These are phyloP conservation scores for Acholoe squamosa DNA, from an alignment of 2,888 invertebrate genomes.

Conservation along the genomic window DNA sequence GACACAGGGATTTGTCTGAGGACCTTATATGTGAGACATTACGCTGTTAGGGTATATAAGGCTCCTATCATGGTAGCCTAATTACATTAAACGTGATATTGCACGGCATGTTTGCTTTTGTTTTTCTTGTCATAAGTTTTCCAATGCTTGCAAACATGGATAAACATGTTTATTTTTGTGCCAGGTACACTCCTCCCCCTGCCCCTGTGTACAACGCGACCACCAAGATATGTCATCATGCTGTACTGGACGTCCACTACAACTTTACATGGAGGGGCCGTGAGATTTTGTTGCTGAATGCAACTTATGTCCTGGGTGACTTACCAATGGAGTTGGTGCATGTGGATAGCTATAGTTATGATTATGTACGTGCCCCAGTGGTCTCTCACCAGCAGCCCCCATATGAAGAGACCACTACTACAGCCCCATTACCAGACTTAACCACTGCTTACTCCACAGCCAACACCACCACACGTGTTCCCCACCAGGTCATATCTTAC, in stretches of 20 bases:
- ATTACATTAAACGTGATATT: no score
- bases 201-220: slow-evolving; percentile 68
- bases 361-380: neutral
- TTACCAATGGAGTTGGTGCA: slow-evolving; percentile 67
- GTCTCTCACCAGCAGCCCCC: neutral
- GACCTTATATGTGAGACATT: no score
- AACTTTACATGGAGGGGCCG: slow-evolving; percentile 76
- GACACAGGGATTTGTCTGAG: no score
- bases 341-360: neutral
- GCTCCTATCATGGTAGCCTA: no score
- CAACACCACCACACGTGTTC: neutral
- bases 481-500: no score
- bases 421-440: neutral
- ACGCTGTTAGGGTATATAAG: no score
- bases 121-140: no score
- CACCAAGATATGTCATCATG: slow-evolving; percentile 73
- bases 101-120: no score
- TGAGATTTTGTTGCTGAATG: slow-evolving; percentile 74
- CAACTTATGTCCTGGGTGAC: slow-evolving; percentile 75
- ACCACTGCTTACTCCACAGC: neutral
- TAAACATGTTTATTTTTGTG: no score
- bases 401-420: neutral
- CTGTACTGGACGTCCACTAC: slow-evolving; percentile 78
- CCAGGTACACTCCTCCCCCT: slow-evolving; percentile 69
- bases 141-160: no score